Base-by-base conservation (phyloP, 2,113 vertebrate species). In the Clarias batrachus region DNA sequence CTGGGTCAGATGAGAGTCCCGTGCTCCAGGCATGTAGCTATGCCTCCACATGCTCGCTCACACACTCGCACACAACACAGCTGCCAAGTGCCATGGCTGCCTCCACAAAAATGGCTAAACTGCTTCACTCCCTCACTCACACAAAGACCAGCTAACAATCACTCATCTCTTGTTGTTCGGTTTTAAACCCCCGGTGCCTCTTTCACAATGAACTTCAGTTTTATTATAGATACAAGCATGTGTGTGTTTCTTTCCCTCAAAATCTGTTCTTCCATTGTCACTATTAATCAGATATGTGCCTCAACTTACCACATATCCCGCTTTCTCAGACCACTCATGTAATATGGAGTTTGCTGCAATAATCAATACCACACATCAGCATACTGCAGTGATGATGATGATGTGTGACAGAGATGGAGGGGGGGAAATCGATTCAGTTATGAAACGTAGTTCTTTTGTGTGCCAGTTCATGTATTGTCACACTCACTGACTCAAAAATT, bases 1-100 rank as follows among this genome's bases (percentile, higher is more conserved):
- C 41, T 60, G 74, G 87, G 93, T 94, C 94, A 94, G 93, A 94
- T 95, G 93, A 94, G 93, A 89, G 91, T 95, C 94, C 92, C 91
- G 92, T 94, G 94, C 93, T 94, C 82, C 90, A 94, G 93, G 93
- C 92, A 94, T 93, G 91, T 91, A 92, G 92, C 85, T 91, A 94
- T 94, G 92, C 93, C 93, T 93, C 92, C 91, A 92, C 92, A 91
- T 90, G 78, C 88, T 90, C 87, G 90, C 90, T 89, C 90, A 70
- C 90, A 37, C 65, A 48, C 13, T 27, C 73, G 54, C 73, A 77
- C 90, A 80, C 92, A 91, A 91, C 88, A 92, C 90, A 90, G 93
- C 93, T 94, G 93, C 93, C 91, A 92, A 93, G 93, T 93, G 90
- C 92, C 93, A 91, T 87, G 87, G 89, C 89, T 93, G 91, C 93